These are phyloP conservation scores for Drosophila histrio DNA, from an alignment of 2,888 invertebrate species.

Conservation along the genomic window DNA sequence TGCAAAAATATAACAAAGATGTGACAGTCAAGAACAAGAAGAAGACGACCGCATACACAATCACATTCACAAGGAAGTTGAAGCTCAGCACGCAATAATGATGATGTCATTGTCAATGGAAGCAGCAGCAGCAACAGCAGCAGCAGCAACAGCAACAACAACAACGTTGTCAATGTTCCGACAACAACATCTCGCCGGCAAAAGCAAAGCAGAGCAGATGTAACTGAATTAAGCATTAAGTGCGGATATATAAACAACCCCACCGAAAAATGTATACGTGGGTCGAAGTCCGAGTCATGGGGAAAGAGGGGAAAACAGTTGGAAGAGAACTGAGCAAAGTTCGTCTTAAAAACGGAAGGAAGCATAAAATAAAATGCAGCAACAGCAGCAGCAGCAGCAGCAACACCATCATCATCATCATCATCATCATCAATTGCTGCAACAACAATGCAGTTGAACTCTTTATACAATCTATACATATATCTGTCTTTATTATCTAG, in stretches of 20 bases:
- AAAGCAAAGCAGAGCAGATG: constrained; percentile 64
- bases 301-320: neutral
- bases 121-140: constrained; percentile 48
- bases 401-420: constrained; percentile 41
- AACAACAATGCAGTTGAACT: constrained; percentile 33
- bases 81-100: constrained; percentile 76
- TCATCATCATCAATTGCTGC: constrained; percentile 16
- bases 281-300: constrained; percentile 21
- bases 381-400: constrained; percentile 21
- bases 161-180: constrained; percentile 34
- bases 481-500: constrained; percentile 6
- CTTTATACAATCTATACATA: constrained; percentile 18
- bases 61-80: constrained; percentile 34
- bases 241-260: constrained; percentile 80
- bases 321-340: constrained; percentile 29
- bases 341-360: constrained; percentile 73
- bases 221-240: constrained; percentile 81
- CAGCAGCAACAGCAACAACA: constrained; percentile 42
- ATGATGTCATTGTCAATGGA: constrained; percentile 83
- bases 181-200: constrained; percentile 23
- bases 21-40: constrained; percentile 63
- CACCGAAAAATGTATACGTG: constrained; percentile 65
- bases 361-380: constrained; percentile 80
- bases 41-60: constrained; percentile 12
- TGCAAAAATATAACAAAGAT: constrained; percentile 81